A percentile compares a stretch with the other conserved stretches of the same genome.
Conservation (phyloP, 2,113 vertebrate genomes). For the Ophiodon elongatus region DNA sequence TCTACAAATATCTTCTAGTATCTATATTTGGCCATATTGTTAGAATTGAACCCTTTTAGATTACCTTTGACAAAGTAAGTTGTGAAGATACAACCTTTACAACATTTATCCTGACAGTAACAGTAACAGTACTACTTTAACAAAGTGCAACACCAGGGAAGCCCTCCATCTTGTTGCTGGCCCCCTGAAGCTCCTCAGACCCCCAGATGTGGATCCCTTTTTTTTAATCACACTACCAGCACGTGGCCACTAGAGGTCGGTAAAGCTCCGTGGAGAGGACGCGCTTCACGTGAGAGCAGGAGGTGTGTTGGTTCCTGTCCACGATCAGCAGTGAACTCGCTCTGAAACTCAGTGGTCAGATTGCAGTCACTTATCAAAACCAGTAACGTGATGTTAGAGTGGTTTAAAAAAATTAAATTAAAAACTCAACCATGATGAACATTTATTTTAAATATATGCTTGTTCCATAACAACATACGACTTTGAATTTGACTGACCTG, state of each 20-base stretch:
- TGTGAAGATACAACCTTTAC: background rate
- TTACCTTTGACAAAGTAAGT: too few relatives aligned
- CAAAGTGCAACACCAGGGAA: background rate
- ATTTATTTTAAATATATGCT: background rate
- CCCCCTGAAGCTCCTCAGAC: too few relatives aligned
- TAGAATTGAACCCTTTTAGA: background rate
- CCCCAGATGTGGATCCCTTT: background rate
- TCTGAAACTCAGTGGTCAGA: constrained; percentile 23
- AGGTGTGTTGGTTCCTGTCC: constrained; percentile 4
- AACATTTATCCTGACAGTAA: too few relatives aligned
- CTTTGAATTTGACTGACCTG: background rate
- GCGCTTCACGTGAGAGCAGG: background rate
- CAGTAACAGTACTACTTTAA: background rate
- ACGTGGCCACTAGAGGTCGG: constrained; percentile 63
- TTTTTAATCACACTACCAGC: background rate
- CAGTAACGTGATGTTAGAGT: background rate
- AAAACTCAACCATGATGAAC: background rate
- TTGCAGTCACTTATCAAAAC: background rate
- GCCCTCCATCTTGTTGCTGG: background rate
- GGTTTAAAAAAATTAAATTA: background rate
- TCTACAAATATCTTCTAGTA: background rate
- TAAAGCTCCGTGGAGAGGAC: constrained; percentile 39
- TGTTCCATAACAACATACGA: background rate
- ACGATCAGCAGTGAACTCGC: constrained; percentile 6
- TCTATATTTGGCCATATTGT: background rate